A percentile compares a stretch with the other conserved stretches of the same genome.
These are phyloP conservation scores for Perizoma affinitatum DNA, from an alignment of 2,888 invertebrate species.

Conservation along the genomic window DNA sequence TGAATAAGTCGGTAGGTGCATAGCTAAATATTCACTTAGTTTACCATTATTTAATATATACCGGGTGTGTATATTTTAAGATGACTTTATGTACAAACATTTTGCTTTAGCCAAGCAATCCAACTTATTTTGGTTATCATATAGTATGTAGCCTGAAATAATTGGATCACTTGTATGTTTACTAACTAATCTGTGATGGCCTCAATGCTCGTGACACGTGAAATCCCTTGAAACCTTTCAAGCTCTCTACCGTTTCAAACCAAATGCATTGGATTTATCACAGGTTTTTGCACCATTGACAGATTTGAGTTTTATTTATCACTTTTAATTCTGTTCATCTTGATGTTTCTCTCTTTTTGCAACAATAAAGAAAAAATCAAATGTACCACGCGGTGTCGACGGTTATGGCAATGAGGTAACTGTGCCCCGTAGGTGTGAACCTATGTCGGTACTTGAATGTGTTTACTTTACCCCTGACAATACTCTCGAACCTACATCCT, in stretches of 20 bases:
- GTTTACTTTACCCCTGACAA: conserved; percentile 51
- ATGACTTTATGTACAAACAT: conserved; percentile 21
- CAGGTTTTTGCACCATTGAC: conserved; percentile 54
- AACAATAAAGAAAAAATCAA: conserved; percentile 91
- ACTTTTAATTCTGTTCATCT: conserved; percentile 73
- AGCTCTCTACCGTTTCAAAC: conserved; percentile 31
- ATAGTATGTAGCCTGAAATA: conserved; percentile 13
- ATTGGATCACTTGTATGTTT: conserved; percentile 50
- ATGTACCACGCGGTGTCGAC: conserved; percentile 98
- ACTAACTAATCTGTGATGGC: conserved; percentile 55
- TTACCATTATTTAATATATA: neutral
- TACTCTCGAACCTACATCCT: conserved; percentile 55
- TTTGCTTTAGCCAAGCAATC: conserved; percentile 28
- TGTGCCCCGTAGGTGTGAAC: conserved; percentile 76
- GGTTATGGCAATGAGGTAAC: conserved; percentile 96
- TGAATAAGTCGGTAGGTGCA: no score
- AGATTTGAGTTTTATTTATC: conserved; percentile 49
- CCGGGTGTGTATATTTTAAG: conserved; percentile 8
- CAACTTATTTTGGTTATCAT: conserved; percentile 19
- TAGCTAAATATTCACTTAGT: neutral
- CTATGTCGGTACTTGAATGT: conserved; percentile 62
- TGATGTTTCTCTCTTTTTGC: conserved; percentile 85
- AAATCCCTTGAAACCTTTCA: conserved; percentile 35
- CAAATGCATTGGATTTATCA: conserved; percentile 48
- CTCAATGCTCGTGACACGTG: conserved; percentile 38